phyloP scores from a whole-genome alignment of 2,888 invertebrate species.

The Pseudococcus viburni region DNA sequence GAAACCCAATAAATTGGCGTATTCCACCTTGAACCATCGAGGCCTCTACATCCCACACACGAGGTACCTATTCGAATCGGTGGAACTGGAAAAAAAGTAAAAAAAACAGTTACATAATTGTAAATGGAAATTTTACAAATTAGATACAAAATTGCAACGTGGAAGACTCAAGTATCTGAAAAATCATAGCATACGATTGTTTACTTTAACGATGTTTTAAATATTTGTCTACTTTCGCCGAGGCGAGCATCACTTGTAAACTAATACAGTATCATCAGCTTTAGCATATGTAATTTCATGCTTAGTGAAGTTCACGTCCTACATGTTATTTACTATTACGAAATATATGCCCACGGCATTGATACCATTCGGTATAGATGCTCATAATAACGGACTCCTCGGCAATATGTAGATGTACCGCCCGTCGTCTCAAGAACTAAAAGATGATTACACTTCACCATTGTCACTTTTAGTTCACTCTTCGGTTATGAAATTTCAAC shows the following conservation, averaged over 20 bases:
- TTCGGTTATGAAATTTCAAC: background rate
- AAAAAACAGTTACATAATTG: background rate
- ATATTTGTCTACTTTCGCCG: constrained; percentile 56
- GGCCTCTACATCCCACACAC: background rate
- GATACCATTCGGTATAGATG: constrained; percentile 55
- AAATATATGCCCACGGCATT: constrained; percentile 58
- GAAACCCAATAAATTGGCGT: constrained; percentile 38
- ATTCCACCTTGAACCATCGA: constrained; percentile 24
- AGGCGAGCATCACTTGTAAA: background rate
- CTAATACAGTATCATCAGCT: background rate
- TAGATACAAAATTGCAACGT: background rate
- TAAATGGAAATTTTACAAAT: background rate
- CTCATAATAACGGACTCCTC: constrained; percentile 14
- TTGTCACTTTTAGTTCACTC: background rate
- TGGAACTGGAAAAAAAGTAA: background rate
- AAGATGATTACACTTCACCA: background rate
- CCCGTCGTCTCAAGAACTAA: background rate
- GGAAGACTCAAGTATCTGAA: background rate
- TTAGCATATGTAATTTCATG: constrained; percentile 62
- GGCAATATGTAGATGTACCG: background rate
- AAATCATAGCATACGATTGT: background rate
- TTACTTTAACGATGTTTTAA: background rate
- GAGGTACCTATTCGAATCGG: background rate
- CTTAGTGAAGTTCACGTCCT: constrained; percentile 64
- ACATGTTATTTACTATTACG: constrained; percentile 60